These are phyloP conservation scores for Yponomeuta malinellus DNA, from an alignment of 2,888 invertebrate genomes.

Conservation along the genomic window DNA sequence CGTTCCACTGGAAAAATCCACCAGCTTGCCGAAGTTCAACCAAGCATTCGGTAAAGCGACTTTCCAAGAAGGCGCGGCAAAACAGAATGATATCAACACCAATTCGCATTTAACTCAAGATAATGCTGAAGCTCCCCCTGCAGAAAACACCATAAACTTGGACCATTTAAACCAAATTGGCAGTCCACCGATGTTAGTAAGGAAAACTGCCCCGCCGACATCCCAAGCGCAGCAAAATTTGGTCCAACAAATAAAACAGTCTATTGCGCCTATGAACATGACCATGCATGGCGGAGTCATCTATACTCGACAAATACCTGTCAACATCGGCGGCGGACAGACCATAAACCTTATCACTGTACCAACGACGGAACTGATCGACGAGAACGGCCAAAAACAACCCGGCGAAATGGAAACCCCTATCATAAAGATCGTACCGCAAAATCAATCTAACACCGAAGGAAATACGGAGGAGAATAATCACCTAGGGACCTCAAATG, in stretches of 20 bases:
- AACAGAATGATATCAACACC: constrained; percentile 42
- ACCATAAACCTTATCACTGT: constrained; percentile 76
- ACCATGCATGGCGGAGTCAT: constrained; percentile 82
- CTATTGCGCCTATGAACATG: constrained; percentile 72
- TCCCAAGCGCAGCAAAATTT: constrained; percentile 52
- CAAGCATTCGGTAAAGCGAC: constrained; percentile 86
- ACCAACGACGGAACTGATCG: constrained; percentile 61
- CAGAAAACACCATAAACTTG: constrained; percentile 50
- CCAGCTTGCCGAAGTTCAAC: constrained; percentile 83
- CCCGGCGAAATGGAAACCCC: constrained; percentile 57
- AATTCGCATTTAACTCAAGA: constrained; percentile 38
- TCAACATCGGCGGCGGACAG: constrained; percentile 73
- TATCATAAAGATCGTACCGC: constrained; percentile 67
- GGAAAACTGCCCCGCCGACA: constrained; percentile 47
- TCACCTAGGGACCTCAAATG: constrained; percentile 37
- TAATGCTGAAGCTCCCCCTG: constrained; percentile 38
- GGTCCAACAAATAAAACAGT: constrained; percentile 68
- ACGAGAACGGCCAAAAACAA: constrained; percentile 60
- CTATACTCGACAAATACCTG: constrained; percentile 83
- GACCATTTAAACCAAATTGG: constrained; percentile 55
- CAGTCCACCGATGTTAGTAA: constrained; percentile 56
- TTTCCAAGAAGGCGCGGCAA: constrained; percentile 66
- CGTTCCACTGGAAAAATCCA: constrained; percentile 54
- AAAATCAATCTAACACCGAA: constrained; percentile 42
- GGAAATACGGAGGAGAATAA: constrained; percentile 45